Evolutionary conservation across 1,140 invertebrate species (phyloP), one percentile per base, ranked within the genome.

Genomic region (Oryzaephilus surinamensis): DNA sequence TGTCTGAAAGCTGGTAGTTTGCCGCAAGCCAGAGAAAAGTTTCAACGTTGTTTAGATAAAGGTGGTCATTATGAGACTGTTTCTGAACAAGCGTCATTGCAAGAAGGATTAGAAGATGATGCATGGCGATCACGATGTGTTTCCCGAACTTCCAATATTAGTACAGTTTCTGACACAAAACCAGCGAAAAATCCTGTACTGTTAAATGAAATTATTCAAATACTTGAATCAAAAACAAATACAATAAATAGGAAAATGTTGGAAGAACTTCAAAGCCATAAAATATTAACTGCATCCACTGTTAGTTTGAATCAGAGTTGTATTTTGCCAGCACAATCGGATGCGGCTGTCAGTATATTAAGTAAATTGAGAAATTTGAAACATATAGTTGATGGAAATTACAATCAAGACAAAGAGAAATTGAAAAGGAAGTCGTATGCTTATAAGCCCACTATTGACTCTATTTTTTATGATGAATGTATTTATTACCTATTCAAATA

Each of bases 1-100:
- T 89, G 81, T 52, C 62, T 93, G 1, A 79, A 79, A 46, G 77
- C 80, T 2, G 85, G 86, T 1, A 77, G 84, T 50, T 85, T 74
- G 66, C 57, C 69, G 67, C 38, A 76, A 67, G 87, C 88, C 1
- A 65, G 83, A 17, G 75, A 79, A 23, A 80, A 81, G 52, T 76
- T 76, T 51, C 62, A 68, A 7, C 55, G 67, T 14, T 76, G 72
- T 50, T 66, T 76, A 41, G 70, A 72, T 32, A 70, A 61, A 39
- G 55, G 60, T 4, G 31, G 35, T 12, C 41, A 50, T 28, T 52
- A 50, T 23, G 56, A 60, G 12, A 41, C 38, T 8, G 7, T 15
- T 32, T 12, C 21, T 18, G 20, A 12, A 19, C 28, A 30, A 17
- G 32, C 46, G 29, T 20, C 21, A 16, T 43, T 34, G 6, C 21